Evolutionary conservation across 1,140 invertebrate species (phyloP), one percentile per base, ranked within the genome.

Genomic region (Micrasema minimum): DNA sequence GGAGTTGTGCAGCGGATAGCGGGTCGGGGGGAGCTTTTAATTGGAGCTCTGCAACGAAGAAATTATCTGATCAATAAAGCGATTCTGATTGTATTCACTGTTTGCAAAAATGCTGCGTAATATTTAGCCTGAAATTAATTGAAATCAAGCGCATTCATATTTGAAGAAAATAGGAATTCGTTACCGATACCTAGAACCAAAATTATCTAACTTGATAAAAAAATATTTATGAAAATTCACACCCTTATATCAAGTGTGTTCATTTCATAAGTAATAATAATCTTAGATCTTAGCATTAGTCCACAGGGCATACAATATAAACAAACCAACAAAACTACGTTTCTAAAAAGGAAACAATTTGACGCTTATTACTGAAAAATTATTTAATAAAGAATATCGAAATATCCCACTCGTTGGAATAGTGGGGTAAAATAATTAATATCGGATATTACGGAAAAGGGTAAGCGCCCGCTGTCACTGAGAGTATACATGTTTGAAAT

Each of bases 381-480:
- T 7, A 31, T 7, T 31, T 31, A 2, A 31, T 31, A 31, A 31
- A 31, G 26, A 31, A 31, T 31, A 31, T 31, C 26, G 35, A 38
- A 59, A 59, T 38, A 59, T 22, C 26, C 20, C 35, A 59, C 31
- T 59, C 55, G 11, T 59, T 31, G 26, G 14, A 16, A 59, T 31
- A 59, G 14, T 59, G 55, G 35, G 9, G 55, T 18, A 31, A 14
- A 59, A 59, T 59, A 59, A 59, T 59, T 59, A 59, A 59, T 59
- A 59, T 59, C 55, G 35, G 55, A 59, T 59, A 59, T 59, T 59
- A 41, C 35, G 35, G 18, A 59, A 59, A 59, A 59, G 53, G 16
- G 55, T 16, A 38, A 38, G 35, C 35, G 16, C 10, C 16, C 20
- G 14, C 16, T 38, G 31, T 41, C 16, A 59, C 38, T 9, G 23